Evolutionary conservation across 1,140 invertebrate species (phyloP), one percentile per base, ranked within the genome.

Genomic region (Caenorhabditis tropicalis): DNA sequence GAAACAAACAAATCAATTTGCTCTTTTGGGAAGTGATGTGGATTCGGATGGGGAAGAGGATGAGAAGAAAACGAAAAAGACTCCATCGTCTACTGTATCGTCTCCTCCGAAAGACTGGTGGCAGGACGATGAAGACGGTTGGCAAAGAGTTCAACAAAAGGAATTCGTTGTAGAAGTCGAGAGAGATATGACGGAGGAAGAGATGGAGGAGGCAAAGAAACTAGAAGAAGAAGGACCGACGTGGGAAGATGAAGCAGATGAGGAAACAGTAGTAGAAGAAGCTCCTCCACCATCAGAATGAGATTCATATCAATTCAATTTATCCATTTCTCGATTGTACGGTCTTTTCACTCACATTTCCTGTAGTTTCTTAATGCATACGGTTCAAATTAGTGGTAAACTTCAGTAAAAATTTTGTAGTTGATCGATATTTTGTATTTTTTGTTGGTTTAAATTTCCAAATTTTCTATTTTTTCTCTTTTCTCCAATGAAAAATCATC

Each of bases 1-100:
- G 15, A 84, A 84, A 27, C 79, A 84, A 39, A 24, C 31, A 16
- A 82, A 82, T 16, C 39, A 65, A 27, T 84, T 84, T n/a, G 65
- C 83, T n/a, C 43, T 84, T 24, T 39, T 84, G 10, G 65, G 79
- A 29, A 80, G 70, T 33, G 83, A 84, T 70, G 29, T 56, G 10
- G 79, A 81, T 43, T 74, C 65, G 0, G 79, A 81, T 31, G 48
- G 36, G 24, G 79, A 58, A 24, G 48, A 33, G 15, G 16, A 4
- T 10, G 53, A 33, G 10, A 29, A 21, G 0, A 24, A 21, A 12
- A 81, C 16, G 4, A 33, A n/a, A n/a, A n/a, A n/a, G n/a, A n/a
- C n/a, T n/a, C n/a, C n/a, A n/a, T n/a, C 12, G 27, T 4, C 27
- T 10, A 2, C 29, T 29, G 46, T 7, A 27, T 15, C 29, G 31